phyloP scores from a whole-genome alignment of 2,888 invertebrate genomes.

The Tetrapedia diversipes region DNA sequence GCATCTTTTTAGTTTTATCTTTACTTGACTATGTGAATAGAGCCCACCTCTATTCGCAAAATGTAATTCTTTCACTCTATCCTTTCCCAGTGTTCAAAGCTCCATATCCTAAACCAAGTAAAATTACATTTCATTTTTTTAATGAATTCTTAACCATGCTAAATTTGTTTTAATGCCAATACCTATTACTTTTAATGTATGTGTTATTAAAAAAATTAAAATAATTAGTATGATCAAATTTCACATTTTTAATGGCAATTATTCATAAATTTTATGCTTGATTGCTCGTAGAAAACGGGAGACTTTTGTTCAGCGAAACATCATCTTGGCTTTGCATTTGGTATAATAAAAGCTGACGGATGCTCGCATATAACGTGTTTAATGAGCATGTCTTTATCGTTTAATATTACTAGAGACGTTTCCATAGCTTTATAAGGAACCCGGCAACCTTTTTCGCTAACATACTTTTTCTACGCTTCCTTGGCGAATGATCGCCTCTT shows the following conservation, averaged over 20 bases:
- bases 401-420: conserved; percentile 70
- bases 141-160: not conserved
- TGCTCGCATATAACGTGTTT: conserved; percentile 70
- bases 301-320: conserved; percentile 7
- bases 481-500: conserved; percentile 55
- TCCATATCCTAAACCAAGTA: not conserved
- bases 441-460: conserved; percentile 60
- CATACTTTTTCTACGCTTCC: conserved; percentile 71
- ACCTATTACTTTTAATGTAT: not conserved
- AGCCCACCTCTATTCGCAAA: not conserved
- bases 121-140: not conserved
- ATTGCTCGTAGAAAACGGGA: not conserved
- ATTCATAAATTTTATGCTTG: not conserved
- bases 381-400: conserved; percentile 77
- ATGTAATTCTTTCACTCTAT: not conserved
- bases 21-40: not conserved
- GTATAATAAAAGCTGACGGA: conserved; percentile 56
- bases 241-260: too few species aligned
- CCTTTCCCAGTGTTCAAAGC: not conserved
- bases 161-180: not conserved
- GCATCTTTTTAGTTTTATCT: conserved; percentile 42
- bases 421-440: conserved; percentile 70
- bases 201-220: not conserved
- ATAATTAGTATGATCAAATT: not conserved
- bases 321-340: conserved; percentile 60